A percentile compares a stretch with the other conserved stretches of the same genome.
Evolutionary conservation across 1,140 invertebrate genomes (phyloP).

Genomic region (Tetramorium parvispinum): DNA sequence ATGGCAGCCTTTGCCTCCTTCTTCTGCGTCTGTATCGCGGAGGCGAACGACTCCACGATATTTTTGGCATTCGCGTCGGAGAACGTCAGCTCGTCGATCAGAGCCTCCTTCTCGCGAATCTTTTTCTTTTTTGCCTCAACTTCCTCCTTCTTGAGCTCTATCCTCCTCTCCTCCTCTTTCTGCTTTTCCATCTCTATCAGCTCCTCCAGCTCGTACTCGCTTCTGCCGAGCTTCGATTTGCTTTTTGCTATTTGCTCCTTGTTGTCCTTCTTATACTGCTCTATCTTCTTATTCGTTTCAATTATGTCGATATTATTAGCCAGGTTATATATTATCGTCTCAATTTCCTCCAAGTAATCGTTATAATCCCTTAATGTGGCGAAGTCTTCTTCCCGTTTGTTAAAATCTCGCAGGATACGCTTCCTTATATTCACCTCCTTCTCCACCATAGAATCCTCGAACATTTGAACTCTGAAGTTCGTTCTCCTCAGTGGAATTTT

Average conservation of each 20-base stretch:
- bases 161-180: constrained; percentile 88
- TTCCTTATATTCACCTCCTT: constrained; percentile 99
- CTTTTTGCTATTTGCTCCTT: constrained; percentile 96
- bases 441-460: constrained; percentile 98
- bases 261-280: constrained; percentile 97
- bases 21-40: constrained; percentile 88
- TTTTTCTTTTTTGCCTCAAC: constrained; percentile 93
- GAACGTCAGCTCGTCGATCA: constrained; percentile 98
- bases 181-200: constrained; percentile 94
- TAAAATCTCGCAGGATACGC: constrained; percentile 95
- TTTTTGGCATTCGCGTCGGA: constrained; percentile 94
- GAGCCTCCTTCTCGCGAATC: constrained; percentile 93
- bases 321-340: constrained; percentile 96
- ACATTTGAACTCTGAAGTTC: constrained; percentile 97
- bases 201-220: constrained; percentile 94
- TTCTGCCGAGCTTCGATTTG: constrained; percentile 90
- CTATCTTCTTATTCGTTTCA: constrained; percentile 95
- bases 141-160: constrained; percentile 89
- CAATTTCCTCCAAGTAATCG: constrained; percentile 97
- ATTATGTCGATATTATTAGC: constrained; percentile 96
- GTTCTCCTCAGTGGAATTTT: constrained; percentile 93
- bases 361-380: constrained; percentile 93
- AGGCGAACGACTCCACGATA: constrained; percentile 94
- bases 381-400: constrained; percentile 97
- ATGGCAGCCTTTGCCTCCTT: constrained; percentile 87